Percentiles rank a stretch among this genome's conserved stretches.
Conservation (phyloP, 2,888 invertebrate species). For the Formica aserva region DNA sequence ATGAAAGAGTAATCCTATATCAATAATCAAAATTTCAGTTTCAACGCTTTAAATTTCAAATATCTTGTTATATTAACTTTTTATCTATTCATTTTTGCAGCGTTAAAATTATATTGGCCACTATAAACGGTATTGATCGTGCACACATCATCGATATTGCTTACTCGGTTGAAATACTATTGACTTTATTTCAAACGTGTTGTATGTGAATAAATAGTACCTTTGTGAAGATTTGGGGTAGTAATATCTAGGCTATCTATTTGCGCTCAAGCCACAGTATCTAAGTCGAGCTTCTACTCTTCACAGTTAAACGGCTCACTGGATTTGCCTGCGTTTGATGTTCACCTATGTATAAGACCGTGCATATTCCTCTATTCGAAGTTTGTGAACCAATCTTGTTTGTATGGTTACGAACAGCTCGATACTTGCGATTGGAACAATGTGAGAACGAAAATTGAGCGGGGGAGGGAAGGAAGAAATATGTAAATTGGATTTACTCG, state of each 20-base stretch:
- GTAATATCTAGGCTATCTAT: constrained; percentile 55
- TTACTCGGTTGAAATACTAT: not conserved
- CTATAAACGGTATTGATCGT: not conserved
- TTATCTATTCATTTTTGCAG: not conserved
- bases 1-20: not conserved
- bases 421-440: constrained; percentile 48
- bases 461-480: constrained; percentile 6
- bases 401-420: constrained; percentile 37
- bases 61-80: constrained; percentile 23
- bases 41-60: not conserved
- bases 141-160: constrained; percentile 6
- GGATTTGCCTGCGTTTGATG: constrained; percentile 54
- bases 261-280: constrained; percentile 45
- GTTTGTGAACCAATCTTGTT: constrained; percentile 51
- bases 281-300: constrained; percentile 48
- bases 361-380: constrained; percentile 49
- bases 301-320: constrained; percentile 53
- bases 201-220: constrained; percentile 38
- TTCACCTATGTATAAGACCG: constrained; percentile 44
- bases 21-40: constrained; percentile 31
- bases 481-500: constrained; percentile 44
- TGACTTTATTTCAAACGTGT: constrained; percentile 36
- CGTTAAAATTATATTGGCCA: not conserved
- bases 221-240: constrained; percentile 45
- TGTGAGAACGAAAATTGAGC: constrained; percentile 16